Evolutionary conservation across 2,888 invertebrate species (phyloP).

Genomic region (Deilephila elpenor): DNA sequence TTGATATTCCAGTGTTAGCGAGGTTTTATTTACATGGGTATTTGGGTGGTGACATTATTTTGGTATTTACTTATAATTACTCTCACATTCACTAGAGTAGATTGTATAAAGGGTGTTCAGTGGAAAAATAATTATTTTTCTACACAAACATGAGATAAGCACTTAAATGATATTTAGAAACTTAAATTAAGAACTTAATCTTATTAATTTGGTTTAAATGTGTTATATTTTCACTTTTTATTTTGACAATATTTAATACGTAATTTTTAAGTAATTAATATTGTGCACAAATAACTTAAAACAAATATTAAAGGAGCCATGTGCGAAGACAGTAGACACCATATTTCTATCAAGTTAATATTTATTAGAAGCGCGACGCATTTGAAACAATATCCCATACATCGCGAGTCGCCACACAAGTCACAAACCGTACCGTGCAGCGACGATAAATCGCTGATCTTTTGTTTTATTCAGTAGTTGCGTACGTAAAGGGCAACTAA

Average conservation of each 20-base stretch:
- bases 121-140: no score
- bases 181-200: no score
- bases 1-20: conserved; percentile 5
- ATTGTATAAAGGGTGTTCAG: no score
- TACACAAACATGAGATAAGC: no score
- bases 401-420: neutral
- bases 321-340: neutral
- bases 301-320: neutral
- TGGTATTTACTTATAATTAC: neutral
- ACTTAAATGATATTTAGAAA: no score
- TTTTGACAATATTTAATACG: no score
- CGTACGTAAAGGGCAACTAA: neutral
- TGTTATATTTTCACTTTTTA: no score
- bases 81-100: no score
- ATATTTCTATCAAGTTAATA: conserved; percentile 14
- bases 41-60: conserved; percentile 7
- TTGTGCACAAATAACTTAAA: neutral
- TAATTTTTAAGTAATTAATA: no score
- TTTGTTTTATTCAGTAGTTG: conserved; percentile 4
- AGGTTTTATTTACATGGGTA: conserved; percentile 12
- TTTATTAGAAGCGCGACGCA: conserved; percentile 11
- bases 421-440: neutral
- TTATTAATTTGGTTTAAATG: no score
- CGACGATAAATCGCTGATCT: neutral
- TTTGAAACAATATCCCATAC: conserved; percentile 32